Evolutionary conservation across 2,797 vertebrate genomes (phyloP), one percentile per base, ranked within the genome.

Genomic region (Kryptolebias ocellatus): DNA sequence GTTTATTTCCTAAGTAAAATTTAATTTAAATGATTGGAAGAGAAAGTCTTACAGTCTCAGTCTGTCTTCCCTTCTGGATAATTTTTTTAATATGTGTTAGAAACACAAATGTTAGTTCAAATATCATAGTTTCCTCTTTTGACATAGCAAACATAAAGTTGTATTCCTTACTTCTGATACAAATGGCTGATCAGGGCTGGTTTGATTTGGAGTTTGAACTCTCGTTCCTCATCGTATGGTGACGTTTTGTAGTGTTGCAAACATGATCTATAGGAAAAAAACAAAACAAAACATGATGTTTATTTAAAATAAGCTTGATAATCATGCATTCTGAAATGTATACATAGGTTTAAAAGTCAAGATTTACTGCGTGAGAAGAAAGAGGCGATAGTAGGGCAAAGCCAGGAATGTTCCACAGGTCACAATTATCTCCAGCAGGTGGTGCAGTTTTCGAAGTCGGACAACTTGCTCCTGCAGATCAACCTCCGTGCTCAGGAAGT

Each of bases 371-470:
- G 95, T 96, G 77, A 99, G 92, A 66, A 94, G 92, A 84, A 98
- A 97, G 72, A 98, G 95, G 9, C 95, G 93, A 68, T 98, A 95
- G 0, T 97, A 96, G 46, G 95, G 95, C 83, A 97, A 91, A 67
- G 90, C 95, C 76, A 99, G 92, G 66, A 97, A 95, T 56, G 92
- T 94, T 54, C 91, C 92, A 87, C 96, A 97, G 86, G 90, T 96
- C 86, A 95, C 88, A 53, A 96, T 64, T 52, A 98, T 94, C 90
- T 98, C 98, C 90, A 99, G 93, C 88, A 99, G 92, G 20, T 99
- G 98, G 91, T 99, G 96, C 67, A 99, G 92, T 92, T 99, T 99
- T 53, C 93, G 94, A 47, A 98, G 84, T 75, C 95, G 93, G 64
- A 91, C 78, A 27, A 97, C 93, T 85, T 99, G 97, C 58, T 99